Base-by-base conservation (phyloP, 2,797 vertebrate species). In the Coendou prehensilis region DNA sequence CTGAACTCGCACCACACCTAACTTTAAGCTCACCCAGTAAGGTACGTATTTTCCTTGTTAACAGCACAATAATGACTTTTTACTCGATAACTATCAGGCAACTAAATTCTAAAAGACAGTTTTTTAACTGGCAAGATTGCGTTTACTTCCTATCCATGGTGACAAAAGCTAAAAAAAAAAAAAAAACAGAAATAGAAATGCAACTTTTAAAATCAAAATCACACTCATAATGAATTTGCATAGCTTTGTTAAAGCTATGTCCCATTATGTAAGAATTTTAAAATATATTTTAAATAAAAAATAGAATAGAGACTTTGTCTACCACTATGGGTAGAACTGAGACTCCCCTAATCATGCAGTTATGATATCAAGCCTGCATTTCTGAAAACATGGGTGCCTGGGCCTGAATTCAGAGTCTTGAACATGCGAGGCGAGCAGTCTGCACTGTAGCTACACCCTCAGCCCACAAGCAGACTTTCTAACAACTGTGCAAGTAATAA, bases 201-300 rank as follows among this genome's bases (percentile, higher is more conserved):
- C 73, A 90, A 82, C n/a, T 45, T 76, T 57, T 67, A 90, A 81
- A 82, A 4, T 88, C 45, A 89, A 88, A 95, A 86, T 73, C 59
- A 88, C 1, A 26, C 47, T 90, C 11, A 33, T 6, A 18, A 18
- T n/a, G 28, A 84, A 61, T 64, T 75, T 73, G 30, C 94, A 45
- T 56, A 67, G 67, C n/a, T n/a, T 37, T 57, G 67, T 86, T n/a
- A 67, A 93, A 13, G 26, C 45, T 86, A 41, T 63, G 59, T 82
- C 37, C 23, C 30, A 37, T 87, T 75, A 52, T 26, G n/a, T 82
- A 69, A 80, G 18, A 50, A 76, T 85, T 84, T 61, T 45, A 63
- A 90, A 96, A 89, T 78, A 73, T 15, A 45, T 41, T 37, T 84
- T 89, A 76, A 54, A 92, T 93, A 56, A 56, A 86, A 69, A 73